Evolutionary conservation across 1,140 invertebrate genomes (phyloP), one percentile per base, ranked within the genome.

Genomic region (Ditylenchus dipsaci): DNA sequence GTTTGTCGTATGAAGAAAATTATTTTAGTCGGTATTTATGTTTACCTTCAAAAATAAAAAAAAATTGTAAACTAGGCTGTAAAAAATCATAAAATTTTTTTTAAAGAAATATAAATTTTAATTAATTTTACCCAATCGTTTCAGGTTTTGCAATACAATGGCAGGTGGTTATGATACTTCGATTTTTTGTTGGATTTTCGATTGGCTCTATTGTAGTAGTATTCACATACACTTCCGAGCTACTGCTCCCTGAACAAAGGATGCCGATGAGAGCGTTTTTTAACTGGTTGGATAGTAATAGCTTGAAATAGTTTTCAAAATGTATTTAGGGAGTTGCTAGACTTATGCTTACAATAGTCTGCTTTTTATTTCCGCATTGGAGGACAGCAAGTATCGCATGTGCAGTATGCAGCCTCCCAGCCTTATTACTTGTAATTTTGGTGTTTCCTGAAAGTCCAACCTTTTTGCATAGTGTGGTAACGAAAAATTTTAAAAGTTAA

Each of bases 181-280:
- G 71, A 23, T 61, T 61, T 29, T 61, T 61, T 17, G 29, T 61
- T 61, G 59, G 59, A 3, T n/a, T 61, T 17, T 63, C 79, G 21
- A 76, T 78, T 21, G 49, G 49, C 15, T 19, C n/a, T 21, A 21
- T 80, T 30, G 76, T 78, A 13, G 78, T 78, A 29, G 78, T 80
- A n/a, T 80, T 76, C 38, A 78, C 78, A 42, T 79, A 78, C 63
- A 26, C 23, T 3, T 21, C n/a, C 15, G 49, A 79, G 68, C 65
- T 78, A 65, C 65, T 79, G 7, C 64, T 79, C 1, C 78, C 78
- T 11, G 60, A 79, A 64, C 78, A 79, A 66, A 56, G 78, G 66
- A 79, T 79, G 73, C 72, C 76, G n/a, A 60, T 79, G n/a, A 23
- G 78, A 29, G 78, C 78, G 1, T 80, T 79, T 69, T 80, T 79